phyloP scores from a whole-genome alignment of 2,797 vertebrate genomes.

The Pogonophryne albipinna region DNA sequence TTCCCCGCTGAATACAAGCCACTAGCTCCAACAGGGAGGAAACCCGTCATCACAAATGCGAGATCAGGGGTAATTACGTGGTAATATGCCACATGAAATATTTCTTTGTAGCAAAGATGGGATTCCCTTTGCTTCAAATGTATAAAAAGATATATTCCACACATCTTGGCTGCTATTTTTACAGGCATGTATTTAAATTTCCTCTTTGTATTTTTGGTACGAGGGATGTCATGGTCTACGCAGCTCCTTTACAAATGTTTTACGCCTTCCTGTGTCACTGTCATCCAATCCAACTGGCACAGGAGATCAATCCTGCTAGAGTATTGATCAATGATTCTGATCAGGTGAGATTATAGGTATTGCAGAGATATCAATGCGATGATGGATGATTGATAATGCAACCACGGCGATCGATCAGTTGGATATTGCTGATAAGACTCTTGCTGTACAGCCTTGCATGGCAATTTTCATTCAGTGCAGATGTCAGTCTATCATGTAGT shows the following conservation, averaged over 20 bases:
- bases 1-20: conserved; percentile 83
- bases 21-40: conserved; percentile 74
- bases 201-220: conserved; percentile 41
- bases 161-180: conserved; percentile 49
- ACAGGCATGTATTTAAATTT: conserved; percentile 48
- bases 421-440: conserved; percentile 75
- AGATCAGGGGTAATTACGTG: conserved; percentile 80
- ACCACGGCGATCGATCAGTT: conserved; percentile 72
- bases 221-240: conserved; percentile 22
- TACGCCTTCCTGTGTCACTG: conserved; percentile 42
- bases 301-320: conserved; percentile 66
- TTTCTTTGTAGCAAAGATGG: conserved; percentile 60
- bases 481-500: conserved; percentile 40
- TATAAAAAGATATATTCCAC: conserved; percentile 58
- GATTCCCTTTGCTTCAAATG: conserved; percentile 73
- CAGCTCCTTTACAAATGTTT: conserved; percentile 47
- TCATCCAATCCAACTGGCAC: conserved; percentile 45
- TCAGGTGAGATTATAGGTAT: conserved; percentile 79
- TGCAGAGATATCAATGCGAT: conserved; percentile 80
- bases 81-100: conserved; percentile 77
- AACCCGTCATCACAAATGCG: conserved; percentile 78
- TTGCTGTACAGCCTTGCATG: conserved; percentile 31
- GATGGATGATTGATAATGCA: conserved; percentile 82
- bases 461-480: conserved; percentile 65
- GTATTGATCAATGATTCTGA: conserved; percentile 78